Conservation (phyloP, 1,140 invertebrate species). For the Hylaeus volcanicus region DNA sequence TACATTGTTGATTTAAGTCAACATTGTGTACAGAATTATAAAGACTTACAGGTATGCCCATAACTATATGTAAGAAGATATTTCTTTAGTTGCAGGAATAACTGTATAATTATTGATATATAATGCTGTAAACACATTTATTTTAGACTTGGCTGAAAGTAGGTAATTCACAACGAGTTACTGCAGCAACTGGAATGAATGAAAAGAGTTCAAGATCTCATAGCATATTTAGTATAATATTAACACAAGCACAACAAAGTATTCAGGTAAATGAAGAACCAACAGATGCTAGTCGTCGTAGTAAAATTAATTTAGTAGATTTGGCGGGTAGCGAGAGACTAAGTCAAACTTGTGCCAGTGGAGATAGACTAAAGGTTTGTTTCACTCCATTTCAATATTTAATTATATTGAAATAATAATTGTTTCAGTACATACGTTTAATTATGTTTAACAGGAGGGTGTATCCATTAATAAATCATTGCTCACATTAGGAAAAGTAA, state of each 20-base stretch:
- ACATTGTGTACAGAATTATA: conserved; percentile 84
- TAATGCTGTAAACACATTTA: conserved; percentile 6
- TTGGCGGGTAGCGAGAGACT: conserved; percentile 92
- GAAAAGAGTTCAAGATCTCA: conserved; percentile 90
- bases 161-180: conserved; percentile 91
- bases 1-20: conserved; percentile 87
- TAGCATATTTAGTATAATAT: conserved; percentile 86
- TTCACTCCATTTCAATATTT: not conserved
- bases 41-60: conserved; percentile 82
- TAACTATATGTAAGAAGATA: not conserved
- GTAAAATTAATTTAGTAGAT: conserved; percentile 92
- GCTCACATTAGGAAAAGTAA: conserved; percentile 92
- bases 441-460: conserved; percentile 83
- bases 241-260: conserved; percentile 79
- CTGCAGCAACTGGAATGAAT: conserved; percentile 89
- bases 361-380: conserved; percentile 85
- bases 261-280: conserved; percentile 70
- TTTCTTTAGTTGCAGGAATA: conserved; percentile 16
- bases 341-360: conserved; percentile 84
- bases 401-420: not conserved
- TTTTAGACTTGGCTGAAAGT: conserved; percentile 86
- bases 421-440: not conserved
- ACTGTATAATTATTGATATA: conserved; percentile 4
- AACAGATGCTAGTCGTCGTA: conserved; percentile 79
- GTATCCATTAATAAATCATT: conserved; percentile 90